Percentiles rank a stretch among this genome's conserved stretches.
These are phyloP conservation scores for Coenonympha arcania DNA, from an alignment of 2,888 invertebrate genomes.

Conservation along the genomic window DNA sequence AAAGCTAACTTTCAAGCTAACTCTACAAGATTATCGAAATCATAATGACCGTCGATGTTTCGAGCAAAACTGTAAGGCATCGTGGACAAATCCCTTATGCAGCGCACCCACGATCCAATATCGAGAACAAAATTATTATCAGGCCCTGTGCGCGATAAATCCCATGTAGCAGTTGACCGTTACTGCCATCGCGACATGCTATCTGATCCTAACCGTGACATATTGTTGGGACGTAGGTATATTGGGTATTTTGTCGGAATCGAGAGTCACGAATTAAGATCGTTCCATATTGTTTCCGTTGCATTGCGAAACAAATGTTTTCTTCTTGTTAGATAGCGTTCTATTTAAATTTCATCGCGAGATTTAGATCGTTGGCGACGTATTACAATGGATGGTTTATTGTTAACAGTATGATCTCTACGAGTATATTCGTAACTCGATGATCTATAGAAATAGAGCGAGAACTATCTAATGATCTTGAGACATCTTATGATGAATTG, in stretches of 20 bases:
- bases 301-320: constrained; percentile 10
- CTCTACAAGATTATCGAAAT: not conserved
- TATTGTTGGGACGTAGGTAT: constrained; percentile 42
- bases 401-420: too few species aligned
- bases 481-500: too few species aligned
- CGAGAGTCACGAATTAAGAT: constrained; percentile 37
- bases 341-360: constrained; percentile 3
- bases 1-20: too few species aligned
- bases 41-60: not conserved
- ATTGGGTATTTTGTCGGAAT: constrained; percentile 35
- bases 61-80: not conserved
- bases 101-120: constrained; percentile 53
- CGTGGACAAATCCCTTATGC: constrained; percentile 31
- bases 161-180: constrained; percentile 42
- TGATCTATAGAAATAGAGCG: too few species aligned
- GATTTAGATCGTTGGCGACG: not conserved
- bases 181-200: constrained; percentile 41
- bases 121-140: constrained; percentile 50
- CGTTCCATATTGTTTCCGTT: constrained; percentile 25
- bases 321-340: constrained; percentile 9
- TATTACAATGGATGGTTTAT: not conserved
- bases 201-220: constrained; percentile 50
- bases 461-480: too few species aligned
- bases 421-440: too few species aligned
- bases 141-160: constrained; percentile 46